Evolutionary conservation across 2,797 vertebrate species (phyloP), one percentile per base, ranked within the genome.

Genomic region (Rhinatrema bivittatum): DNA sequence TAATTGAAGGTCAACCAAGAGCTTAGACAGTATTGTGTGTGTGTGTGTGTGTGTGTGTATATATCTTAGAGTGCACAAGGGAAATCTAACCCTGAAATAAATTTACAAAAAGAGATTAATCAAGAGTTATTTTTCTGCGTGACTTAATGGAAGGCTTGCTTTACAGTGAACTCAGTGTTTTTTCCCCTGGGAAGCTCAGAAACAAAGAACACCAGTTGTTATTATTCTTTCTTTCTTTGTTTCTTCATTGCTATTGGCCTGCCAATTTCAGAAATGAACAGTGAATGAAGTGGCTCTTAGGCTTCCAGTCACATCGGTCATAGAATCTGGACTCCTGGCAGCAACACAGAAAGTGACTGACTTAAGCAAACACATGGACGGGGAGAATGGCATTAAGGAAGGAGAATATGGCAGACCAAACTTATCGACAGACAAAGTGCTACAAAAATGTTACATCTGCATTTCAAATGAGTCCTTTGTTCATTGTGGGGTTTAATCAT

Each of bases 331-430:
- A 42, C 45, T 41, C 55, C 50, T 47, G 38, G 41, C 62, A 53
- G 60, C 76, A 66, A n/a, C n/a, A n/a, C n/a, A n/a, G n/a, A n/a
- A n/a, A n/a, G n/a, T n/a, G n/a, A 70, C 46, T 63, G 76, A 79
- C 70, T 81, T 66, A 60, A 71, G 53, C 63, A 79, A 82, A 81
- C 66, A 64, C 26, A 67, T 45, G 27, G 62, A 52, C 39, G 26
- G 33, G 47, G 52, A 39, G 48, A 14, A 14, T 32, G 27, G 48
- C 40, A 71, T 54, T 44, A 52, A 25, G 58, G 53, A 65, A 28
- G 3, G 24, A 36, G 55, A 31, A 20, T 36, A 49, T 20, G 27
- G 20, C 26, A 53, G 16, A 18, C 25, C 24, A 53, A 25, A 38
- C 20, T 32, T 68, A 25, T 57, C 53, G 50, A 14, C 33, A 51